Conservation (phyloP, 1,140 invertebrate genomes). For the Drosophila truncata region DNA sequence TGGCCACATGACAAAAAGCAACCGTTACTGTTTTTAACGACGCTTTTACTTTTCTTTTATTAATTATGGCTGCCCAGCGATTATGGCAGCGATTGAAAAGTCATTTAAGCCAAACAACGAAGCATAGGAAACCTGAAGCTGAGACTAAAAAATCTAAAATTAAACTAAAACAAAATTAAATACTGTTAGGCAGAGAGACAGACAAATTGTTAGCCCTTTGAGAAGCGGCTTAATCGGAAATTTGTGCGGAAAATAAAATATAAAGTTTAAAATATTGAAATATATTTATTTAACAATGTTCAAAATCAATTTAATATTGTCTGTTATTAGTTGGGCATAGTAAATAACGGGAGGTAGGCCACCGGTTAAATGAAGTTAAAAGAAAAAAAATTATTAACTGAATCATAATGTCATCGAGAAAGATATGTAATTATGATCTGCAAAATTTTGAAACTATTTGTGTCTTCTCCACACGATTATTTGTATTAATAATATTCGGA, state of each 20-base stretch:
- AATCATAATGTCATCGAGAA: too few species aligned
- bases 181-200: not conserved
- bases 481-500: too few species aligned
- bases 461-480: too few species aligned
- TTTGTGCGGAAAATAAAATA: not conserved
- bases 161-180: not conserved
- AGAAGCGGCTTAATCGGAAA: slow-evolving; percentile 5
- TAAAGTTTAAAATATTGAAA: too few species aligned
- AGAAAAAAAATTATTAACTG: too few species aligned
- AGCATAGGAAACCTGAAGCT: slow-evolving; percentile 7
- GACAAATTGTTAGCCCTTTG: slow-evolving; percentile 10
- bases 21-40: slow-evolving; percentile 28
- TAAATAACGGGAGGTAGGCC: too few species aligned
- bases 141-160: not conserved
- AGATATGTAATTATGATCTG: too few species aligned
- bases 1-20: slow-evolving; percentile 36
- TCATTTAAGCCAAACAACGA: slow-evolving; percentile 31
- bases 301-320: too few species aligned
- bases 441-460: too few species aligned
- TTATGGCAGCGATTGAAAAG: slow-evolving; percentile 67
- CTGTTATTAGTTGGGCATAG: too few species aligned
- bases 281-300: too few species aligned
- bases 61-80: slow-evolving; percentile 53
- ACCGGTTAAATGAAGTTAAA: too few species aligned
- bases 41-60: slow-evolving; percentile 76